A percentile compares a stretch with the other conserved stretches of the same genome.
Conservation (phyloP, 2,113 vertebrate species). For the Dissostichus mawsoni region DNA sequence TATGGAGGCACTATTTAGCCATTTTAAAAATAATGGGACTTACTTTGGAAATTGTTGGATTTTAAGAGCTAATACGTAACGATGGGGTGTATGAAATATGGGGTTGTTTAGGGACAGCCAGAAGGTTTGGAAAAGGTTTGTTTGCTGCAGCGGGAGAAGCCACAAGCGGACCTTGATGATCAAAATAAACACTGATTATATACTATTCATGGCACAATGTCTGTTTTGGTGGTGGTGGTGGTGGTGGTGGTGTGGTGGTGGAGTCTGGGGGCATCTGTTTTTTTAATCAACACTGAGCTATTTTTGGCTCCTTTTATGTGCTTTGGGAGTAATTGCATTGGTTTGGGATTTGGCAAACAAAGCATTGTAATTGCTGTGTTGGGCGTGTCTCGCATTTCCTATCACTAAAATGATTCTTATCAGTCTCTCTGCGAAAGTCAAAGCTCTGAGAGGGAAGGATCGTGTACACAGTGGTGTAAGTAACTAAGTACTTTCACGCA, state of each 20-base stretch:
- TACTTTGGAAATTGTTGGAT: not conserved
- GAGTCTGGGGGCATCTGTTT: constrained; percentile 1
- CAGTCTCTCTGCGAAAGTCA: constrained; percentile 24
- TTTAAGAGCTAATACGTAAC: not conserved
- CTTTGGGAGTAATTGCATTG: not conserved
- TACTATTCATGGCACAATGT: constrained; percentile 11
- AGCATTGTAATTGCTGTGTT: constrained; percentile 1
- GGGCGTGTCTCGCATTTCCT: not conserved
- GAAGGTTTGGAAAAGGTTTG: not conserved
- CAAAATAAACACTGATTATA: constrained; percentile 40
- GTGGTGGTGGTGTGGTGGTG: not conserved
- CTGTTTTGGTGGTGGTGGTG: not conserved
- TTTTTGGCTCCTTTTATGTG: constrained; percentile 23
- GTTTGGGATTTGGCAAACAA: not conserved
- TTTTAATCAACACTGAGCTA: constrained; percentile 4
- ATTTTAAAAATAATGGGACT: not conserved
- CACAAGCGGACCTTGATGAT: not conserved
- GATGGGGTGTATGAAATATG: not conserved
- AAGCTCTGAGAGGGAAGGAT: not conserved
- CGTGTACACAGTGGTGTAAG: not conserved
- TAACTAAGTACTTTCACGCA: no score
- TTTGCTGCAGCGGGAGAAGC: not conserved
- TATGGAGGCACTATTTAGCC: not conserved
- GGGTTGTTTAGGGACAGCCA: not conserved
- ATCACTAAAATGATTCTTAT: constrained; percentile 47